Conservation (phyloP, 2,888 invertebrate species). For the Ceraclea dissimilis region DNA sequence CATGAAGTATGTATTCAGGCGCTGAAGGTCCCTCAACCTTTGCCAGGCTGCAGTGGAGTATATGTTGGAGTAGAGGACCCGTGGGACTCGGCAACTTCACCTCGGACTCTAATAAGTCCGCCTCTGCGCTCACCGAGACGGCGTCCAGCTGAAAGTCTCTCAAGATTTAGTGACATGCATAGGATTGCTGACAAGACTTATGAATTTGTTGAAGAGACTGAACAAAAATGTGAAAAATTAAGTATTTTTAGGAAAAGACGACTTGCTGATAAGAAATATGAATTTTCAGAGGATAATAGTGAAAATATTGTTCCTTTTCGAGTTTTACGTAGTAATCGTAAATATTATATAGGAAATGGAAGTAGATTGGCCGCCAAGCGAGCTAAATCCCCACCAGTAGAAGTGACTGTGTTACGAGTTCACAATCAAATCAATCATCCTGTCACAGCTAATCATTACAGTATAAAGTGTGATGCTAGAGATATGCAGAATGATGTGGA, state of each 20-base stretch:
- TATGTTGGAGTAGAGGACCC: slow-evolving; percentile 40
- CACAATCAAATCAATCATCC: slow-evolving; percentile 42
- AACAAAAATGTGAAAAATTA: slow-evolving; percentile 76
- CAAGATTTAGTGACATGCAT: slow-evolving; percentile 46
- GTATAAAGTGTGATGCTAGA: slow-evolving; percentile 33
- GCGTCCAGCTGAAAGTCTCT: slow-evolving; percentile 46
- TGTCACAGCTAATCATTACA: slow-evolving; percentile 35
- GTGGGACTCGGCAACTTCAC: slow-evolving; percentile 47
- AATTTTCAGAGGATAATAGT: slow-evolving; percentile 74
- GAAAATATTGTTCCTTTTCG: slow-evolving; percentile 60
- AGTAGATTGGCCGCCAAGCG: slow-evolving; percentile 34
- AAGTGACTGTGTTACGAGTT: slow-evolving; percentile 41
- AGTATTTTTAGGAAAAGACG: slow-evolving; percentile 77
- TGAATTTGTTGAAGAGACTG: slow-evolving; percentile 77
- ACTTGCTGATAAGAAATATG: slow-evolving; percentile 86
- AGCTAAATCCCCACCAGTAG: slow-evolving; percentile 42
- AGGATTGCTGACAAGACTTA: slow-evolving; percentile 67
- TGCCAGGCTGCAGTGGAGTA: slow-evolving; percentile 27
- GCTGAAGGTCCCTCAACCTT: slow-evolving; percentile 41
- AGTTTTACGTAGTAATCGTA: slow-evolving; percentile 50
- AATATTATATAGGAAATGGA: slow-evolving; percentile 42
- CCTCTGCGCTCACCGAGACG: slow-evolving; percentile 43
- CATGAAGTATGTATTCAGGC: slow-evolving; percentile 45
- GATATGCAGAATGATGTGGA: slow-evolving; percentile 44
- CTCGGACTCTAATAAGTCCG: slow-evolving; percentile 44